Evolutionary conservation across 2,113 vertebrate genomes (phyloP).

Genomic region (Callospermophilus lateralis): DNA sequence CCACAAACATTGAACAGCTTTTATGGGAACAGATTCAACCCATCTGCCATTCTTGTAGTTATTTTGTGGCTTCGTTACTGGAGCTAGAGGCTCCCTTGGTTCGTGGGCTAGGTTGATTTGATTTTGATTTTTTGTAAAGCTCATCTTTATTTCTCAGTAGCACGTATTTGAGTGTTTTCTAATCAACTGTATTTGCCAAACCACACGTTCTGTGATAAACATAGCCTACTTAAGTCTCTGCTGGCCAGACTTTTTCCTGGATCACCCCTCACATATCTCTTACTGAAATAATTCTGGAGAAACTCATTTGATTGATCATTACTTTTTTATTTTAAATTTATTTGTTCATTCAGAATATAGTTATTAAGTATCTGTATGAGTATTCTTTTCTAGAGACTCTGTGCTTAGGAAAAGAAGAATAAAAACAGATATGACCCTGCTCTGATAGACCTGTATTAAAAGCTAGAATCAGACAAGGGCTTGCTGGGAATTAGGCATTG

Average conservation of each 20-base stretch:
- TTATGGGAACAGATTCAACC: not conserved
- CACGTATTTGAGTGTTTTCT: conserved; percentile 8
- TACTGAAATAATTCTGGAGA: not conserved
- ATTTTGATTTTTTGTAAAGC: not conserved
- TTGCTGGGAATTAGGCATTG: not conserved
- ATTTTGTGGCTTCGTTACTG: conserved; percentile 38
- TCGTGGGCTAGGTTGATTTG: not conserved
- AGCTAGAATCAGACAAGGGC: not conserved
- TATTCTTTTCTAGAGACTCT: not conserved
- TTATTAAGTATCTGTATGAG: not conserved
- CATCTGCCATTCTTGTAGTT: conserved; percentile 47
- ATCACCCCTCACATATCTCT: not conserved
- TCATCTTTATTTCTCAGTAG: not conserved
- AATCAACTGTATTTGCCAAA: conserved; percentile 32
- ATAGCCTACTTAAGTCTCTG: not conserved
- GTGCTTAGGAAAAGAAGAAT: not conserved
- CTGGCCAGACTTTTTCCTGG: not conserved
- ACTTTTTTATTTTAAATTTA: not conserved
- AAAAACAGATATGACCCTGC: not conserved
- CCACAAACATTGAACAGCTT: conserved; percentile 1
- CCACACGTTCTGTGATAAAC: not conserved
- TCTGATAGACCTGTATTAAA: not conserved
- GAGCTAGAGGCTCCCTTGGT: not conserved
- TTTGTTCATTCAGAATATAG: not conserved
- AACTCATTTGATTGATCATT: not conserved